Evolutionary conservation across 2,113 vertebrate species (phyloP), one percentile per base, ranked within the genome.

Genomic region (Phodopus roborovskii): DNA sequence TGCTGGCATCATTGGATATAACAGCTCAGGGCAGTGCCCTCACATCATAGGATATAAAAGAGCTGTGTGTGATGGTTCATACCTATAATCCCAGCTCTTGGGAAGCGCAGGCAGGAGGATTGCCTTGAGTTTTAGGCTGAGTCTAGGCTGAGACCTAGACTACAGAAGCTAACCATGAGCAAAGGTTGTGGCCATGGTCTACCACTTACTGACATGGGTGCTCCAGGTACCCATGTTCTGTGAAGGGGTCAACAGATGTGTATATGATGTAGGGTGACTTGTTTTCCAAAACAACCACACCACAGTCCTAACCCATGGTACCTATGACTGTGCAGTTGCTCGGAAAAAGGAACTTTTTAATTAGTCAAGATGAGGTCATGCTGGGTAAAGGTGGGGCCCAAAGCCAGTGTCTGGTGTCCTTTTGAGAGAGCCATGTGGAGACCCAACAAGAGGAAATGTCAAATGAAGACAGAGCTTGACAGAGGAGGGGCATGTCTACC

Each of bases 211-310:
- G 64, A 58, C 58, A n/a, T 1, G 2, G 1, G 2, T 19, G 39
- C 96, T 74, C 70, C 85, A 39, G 79, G 53, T 88, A 71, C 39
- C 70, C 64, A 53, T 74, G 84, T 97, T 95, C 92, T 66, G 22
- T 77, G 53, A 66, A 42, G 53, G 33, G 10, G 36, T 84, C 28
- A 75, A 50, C 28, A 42, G 15, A 50, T 4, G 4, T 3, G 33
- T 22, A 12, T 0, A 4, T 30, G 12, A 42, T 45, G 17, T 42
- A 39, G 5, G 5, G 26, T 22, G 26, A 90, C 39, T 22, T 86
- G 33, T 56, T 10, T 39, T 15, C 60, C 60, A 0, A 4, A 62
- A 28, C 60, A 90, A 42, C 26, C 2, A 7, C 50, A 20, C 20
- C 28, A 3, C 64, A 50, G 50, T 73, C 84, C 24, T n/a, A 22